A percentile compares a stretch with the other conserved stretches of the same genome.
These are phyloP conservation scores for Cyclura pinguis DNA, from an alignment of 2,797 vertebrate genomes.

Conservation along the genomic window DNA sequence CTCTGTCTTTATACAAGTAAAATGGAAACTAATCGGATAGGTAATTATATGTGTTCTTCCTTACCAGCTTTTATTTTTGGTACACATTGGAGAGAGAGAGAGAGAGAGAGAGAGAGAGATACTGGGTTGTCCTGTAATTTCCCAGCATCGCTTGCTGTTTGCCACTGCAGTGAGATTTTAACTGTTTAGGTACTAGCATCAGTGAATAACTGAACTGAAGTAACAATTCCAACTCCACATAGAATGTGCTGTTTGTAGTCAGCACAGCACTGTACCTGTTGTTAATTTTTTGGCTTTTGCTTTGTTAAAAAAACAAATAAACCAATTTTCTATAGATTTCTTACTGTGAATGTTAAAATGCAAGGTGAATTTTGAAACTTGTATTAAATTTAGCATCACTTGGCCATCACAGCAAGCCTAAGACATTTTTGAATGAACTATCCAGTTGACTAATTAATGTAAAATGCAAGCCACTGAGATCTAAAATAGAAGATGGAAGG, in stretches of 20 bases:
- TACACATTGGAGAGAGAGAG: not conserved
- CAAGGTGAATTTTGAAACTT: not conserved
- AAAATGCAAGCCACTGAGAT: not conserved
- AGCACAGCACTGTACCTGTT: not conserved
- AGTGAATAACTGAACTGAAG: not conserved
- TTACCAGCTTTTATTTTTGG: not conserved
- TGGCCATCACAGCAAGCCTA: not conserved
- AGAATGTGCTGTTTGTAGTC: too few relatives aligned
- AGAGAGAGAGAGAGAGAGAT: too few relatives aligned
- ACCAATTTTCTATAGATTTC: not conserved
- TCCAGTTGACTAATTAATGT: not conserved
- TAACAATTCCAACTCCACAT: not conserved
- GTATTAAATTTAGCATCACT: not conserved
- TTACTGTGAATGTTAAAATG: not conserved
- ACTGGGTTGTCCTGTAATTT: conserved; percentile 10
- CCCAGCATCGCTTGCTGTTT: accelerated
- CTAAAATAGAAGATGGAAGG: not conserved
- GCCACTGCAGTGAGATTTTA: not conserved
- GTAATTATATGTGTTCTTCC: not conserved
- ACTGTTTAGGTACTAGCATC: accelerated
- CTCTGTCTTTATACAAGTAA: not conserved
- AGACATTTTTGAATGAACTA: not conserved
- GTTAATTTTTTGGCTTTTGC: not conserved
- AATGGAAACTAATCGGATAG: not conserved
- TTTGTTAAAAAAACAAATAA: not conserved